phyloP scores from a whole-genome alignment of 1,140 invertebrate genomes.

The Galendromus occidentalis region DNA sequence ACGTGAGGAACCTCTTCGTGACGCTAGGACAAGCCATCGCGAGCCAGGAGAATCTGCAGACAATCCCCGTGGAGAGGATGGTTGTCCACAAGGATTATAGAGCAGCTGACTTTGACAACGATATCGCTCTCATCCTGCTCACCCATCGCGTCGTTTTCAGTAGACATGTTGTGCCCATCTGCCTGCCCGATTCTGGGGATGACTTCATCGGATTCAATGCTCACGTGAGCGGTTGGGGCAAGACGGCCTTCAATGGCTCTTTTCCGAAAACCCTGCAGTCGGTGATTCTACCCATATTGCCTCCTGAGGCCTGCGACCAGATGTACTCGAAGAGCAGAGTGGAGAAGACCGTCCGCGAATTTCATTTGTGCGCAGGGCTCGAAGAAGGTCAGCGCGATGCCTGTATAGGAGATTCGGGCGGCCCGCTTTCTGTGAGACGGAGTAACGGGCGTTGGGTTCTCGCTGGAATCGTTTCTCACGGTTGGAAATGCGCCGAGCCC shows the following conservation, averaged over 20 bases:
- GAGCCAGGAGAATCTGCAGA: conserved; percentile 21
- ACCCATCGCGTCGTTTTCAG: conserved; percentile 63
- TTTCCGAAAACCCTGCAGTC: conserved; percentile 70
- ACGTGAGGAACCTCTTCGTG: conserved; percentile 12
- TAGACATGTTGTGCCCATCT: conserved; percentile 73
- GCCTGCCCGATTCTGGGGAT: conserved; percentile 43
- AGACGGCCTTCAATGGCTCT: conserved; percentile 13
- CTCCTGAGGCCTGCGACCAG: conserved; percentile 70
- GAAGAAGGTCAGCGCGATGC: conserved; percentile 64
- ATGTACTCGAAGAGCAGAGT: conserved; percentile 79
- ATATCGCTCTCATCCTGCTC: conserved; percentile 45
- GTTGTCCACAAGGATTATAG: conserved; percentile 56
- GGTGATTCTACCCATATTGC: conserved; percentile 73
- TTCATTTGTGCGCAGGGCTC: conserved; percentile 79
- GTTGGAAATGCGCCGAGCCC: conserved; percentile 75
- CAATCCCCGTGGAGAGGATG: conserved; percentile 61
- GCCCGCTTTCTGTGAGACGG: conserved; percentile 60
- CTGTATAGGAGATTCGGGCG: conserved; percentile 51
- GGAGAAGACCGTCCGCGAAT: conserved; percentile 58
- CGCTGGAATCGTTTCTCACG: conserved; percentile 81
- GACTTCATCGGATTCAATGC: conserved; percentile 20
- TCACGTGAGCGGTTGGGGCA: conserved; percentile 23
- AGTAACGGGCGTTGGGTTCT: conserved; percentile 66
- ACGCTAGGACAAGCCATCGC: not conserved
- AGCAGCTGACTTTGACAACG: conserved; percentile 41